phyloP scores from a whole-genome alignment of 2,113 vertebrate genomes.

The Etia nguti region DNA sequence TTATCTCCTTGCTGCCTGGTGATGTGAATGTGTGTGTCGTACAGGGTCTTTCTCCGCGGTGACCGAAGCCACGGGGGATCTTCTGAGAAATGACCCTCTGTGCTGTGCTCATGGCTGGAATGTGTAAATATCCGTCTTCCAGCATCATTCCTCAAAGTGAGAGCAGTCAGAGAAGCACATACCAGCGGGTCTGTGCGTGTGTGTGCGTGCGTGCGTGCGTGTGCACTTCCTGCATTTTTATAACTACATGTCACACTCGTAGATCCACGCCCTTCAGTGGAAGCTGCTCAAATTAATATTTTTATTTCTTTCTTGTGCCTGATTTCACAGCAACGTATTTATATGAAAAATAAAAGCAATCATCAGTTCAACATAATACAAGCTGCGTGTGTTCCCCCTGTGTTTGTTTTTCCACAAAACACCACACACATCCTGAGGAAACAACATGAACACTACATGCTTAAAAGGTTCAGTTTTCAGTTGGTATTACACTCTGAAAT shows the following conservation, averaged over 20 bases:
- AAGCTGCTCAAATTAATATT: neutral
- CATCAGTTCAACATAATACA: neutral
- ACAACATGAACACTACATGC: too few relatives aligned
- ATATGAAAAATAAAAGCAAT: neutral
- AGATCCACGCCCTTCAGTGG: neutral
- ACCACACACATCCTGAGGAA: neutral
- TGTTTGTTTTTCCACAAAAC: neutral
- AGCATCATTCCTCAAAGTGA: slow-evolving; percentile 7
- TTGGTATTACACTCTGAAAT: neutral
- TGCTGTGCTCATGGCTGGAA: slow-evolving; percentile 15
- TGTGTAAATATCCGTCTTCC: slow-evolving; percentile 40
- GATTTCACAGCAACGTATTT: neutral
- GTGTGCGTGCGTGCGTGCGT: neutral
- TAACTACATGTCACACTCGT: neutral
- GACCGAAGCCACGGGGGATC: neutral
- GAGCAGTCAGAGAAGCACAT: neutral
- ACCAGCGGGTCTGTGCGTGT: neutral
- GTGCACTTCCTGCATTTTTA: neutral
- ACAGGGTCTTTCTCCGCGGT: neutral
- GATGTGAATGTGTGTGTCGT: neutral
- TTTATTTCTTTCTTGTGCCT: neutral
- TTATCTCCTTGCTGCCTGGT: neutral
- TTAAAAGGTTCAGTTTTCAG: neutral
- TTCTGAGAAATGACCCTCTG: slow-evolving; percentile 7
- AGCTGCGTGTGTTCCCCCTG: neutral